Percentiles rank a stretch among this genome's conserved stretches.
Evolutionary conservation across 53 echinoderm and acorn worm genomes (phyloP).

Genomic region (Paracentrotus lividus): DNA sequence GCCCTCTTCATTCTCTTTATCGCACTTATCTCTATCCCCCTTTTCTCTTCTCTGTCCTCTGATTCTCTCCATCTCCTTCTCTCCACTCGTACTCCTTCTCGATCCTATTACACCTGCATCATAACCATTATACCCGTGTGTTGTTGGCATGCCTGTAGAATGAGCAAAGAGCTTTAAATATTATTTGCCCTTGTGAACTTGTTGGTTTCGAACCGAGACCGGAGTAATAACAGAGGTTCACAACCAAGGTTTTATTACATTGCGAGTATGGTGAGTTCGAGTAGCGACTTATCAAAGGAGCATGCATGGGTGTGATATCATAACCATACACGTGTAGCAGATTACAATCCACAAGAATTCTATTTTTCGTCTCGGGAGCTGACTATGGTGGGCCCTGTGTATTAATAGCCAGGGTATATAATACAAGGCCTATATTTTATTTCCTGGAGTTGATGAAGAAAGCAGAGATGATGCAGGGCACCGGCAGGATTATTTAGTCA

Average conservation of each 20-base stretch:
- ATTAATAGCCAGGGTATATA: neutral
- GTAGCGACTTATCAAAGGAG: slow-evolving; percentile 34
- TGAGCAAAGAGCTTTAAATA: slow-evolving; percentile 38
- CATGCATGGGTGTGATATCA: slow-evolving; percentile 3
- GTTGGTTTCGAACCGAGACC: slow-evolving; percentile 52
- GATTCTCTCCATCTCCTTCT: neutral
- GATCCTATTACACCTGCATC: neutral
- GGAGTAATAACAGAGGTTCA: neutral
- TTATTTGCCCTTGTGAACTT: slow-evolving; percentile 54
- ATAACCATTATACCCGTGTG: neutral
- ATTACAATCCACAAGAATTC: slow-evolving; percentile 37
- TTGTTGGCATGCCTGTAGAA: slow-evolving; percentile 27
- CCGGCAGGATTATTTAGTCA: slow-evolving; percentile 35
- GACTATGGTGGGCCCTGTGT: neutral
- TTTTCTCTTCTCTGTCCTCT: neutral
- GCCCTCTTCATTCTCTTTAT: neutral
- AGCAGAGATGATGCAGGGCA: neutral
- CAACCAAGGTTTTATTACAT: neutral
- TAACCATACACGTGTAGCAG: slow-evolving; percentile 45
- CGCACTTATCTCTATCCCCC: neutral
- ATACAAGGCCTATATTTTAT: slow-evolving; percentile 34
- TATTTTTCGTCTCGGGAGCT: neutral
- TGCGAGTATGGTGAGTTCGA: neutral
- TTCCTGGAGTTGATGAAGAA: slow-evolving; percentile 7
- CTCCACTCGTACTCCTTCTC: neutral